phyloP scores from a whole-genome alignment of 2,113 vertebrate species.

The Rostratula benghalensis region DNA sequence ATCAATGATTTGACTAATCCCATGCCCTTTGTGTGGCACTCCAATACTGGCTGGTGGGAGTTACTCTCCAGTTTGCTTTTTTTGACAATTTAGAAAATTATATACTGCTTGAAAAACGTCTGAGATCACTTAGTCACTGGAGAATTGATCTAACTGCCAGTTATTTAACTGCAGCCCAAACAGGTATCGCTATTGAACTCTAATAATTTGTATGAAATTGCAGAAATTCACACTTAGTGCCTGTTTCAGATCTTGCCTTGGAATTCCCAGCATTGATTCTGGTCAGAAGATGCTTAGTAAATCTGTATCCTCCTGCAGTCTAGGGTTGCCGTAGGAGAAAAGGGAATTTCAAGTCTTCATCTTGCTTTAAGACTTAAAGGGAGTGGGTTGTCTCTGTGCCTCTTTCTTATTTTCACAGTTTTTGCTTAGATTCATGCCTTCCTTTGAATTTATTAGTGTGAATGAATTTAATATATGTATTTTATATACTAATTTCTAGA shows the following conservation, averaged over 20 bases:
- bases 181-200: background rate
- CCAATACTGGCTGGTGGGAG: background rate
- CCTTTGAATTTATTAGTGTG: background rate
- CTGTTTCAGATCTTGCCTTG: background rate
- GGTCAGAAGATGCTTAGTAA: background rate
- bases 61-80: background rate
- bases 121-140: background rate
- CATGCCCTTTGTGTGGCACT: background rate
- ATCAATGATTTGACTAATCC: background rate
- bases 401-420: background rate
- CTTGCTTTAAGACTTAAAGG: background rate
- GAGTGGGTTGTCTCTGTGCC: background rate
- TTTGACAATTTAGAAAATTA: background rate
- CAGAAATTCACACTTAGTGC: background rate
- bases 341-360: background rate
- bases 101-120: background rate
- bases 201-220: background rate
- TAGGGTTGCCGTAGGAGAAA: background rate
- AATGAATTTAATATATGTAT: background rate
- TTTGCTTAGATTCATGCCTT: background rate
- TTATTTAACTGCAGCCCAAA: background rate
- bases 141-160: background rate
- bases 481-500: background rate
- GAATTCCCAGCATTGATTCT: background rate
- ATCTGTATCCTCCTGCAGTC: background rate